Conservation (phyloP, 2,888 invertebrate species). For the Trilocha varians region DNA sequence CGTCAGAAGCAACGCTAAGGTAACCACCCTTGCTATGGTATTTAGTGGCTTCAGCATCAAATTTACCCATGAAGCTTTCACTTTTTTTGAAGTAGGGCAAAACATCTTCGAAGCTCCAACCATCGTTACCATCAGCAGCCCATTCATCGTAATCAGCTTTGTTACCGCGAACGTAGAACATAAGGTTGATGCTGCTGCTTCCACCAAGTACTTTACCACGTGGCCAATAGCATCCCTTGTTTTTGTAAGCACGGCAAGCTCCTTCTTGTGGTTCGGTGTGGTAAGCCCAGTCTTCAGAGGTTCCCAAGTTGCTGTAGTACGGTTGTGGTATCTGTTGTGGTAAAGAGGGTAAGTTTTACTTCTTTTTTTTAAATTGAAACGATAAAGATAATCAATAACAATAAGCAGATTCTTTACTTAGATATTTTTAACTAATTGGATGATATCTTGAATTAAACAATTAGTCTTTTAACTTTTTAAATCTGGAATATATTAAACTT, state of each 20-base stretch:
- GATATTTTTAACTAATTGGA: no score
- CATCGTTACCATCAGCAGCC: slow-evolving; percentile 75
- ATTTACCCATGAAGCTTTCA: slow-evolving; percentile 41
- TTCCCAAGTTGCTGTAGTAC: slow-evolving; percentile 34
- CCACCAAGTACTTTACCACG: slow-evolving; percentile 79
- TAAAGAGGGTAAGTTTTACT: no score
- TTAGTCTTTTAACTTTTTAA: neutral
- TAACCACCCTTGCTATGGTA: slow-evolving; percentile 53
- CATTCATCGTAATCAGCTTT: slow-evolving; percentile 76
- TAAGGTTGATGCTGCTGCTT: slow-evolving; percentile 75
- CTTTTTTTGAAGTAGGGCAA: slow-evolving; percentile 37
- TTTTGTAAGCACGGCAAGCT: slow-evolving; percentile 49
- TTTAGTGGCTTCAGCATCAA: slow-evolving; percentile 22
- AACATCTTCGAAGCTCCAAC: slow-evolving; percentile 37
- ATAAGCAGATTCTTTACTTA: no score
- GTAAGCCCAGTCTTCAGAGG: slow-evolving; percentile 70
- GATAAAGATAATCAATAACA: no score
- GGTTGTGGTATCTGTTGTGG: slow-evolving; percentile 38
- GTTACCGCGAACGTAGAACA: slow-evolving; percentile 78
- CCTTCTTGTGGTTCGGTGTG: slow-evolving; percentile 57
- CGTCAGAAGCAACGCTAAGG: slow-evolving; percentile 42
- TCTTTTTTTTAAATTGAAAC: no score
- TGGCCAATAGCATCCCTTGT: slow-evolving; percentile 63
- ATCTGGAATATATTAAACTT: no score
- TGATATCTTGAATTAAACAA: no score